Conservation (phyloP, 1,140 invertebrate species). For the Druon quercuslanigerum region DNA sequence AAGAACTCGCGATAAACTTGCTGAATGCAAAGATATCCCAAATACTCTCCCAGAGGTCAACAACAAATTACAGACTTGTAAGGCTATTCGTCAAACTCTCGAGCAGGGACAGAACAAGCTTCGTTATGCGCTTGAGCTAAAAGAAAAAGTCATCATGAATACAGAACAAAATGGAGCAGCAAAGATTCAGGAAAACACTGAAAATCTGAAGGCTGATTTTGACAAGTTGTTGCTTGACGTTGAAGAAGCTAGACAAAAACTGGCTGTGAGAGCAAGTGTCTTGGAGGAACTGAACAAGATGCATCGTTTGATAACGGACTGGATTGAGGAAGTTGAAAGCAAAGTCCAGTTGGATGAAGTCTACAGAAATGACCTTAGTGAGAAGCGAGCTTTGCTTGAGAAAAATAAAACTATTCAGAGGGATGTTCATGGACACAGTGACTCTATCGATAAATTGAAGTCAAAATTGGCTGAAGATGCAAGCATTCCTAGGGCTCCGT, state of each 20-base stretch:
- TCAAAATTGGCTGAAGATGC: slow-evolving; percentile 80
- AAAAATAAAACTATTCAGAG: slow-evolving; percentile 87
- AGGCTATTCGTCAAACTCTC: slow-evolving; percentile 87
- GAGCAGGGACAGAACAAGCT: slow-evolving; percentile 95
- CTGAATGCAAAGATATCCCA: slow-evolving; percentile 85
- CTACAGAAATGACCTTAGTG: slow-evolving; percentile 88
- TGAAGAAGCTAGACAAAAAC: slow-evolving; percentile 84
- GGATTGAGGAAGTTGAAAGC: slow-evolving; percentile 90
- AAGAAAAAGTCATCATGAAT: slow-evolving; percentile 94
- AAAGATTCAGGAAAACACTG: slow-evolving; percentile 93
- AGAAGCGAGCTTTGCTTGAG: slow-evolving; percentile 91
- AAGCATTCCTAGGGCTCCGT: slow-evolving; percentile 81
- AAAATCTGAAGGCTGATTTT: slow-evolving; percentile 90
- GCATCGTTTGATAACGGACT: slow-evolving; percentile 86
- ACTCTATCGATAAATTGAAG: slow-evolving; percentile 85
- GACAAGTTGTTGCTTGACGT: slow-evolving; percentile 89
- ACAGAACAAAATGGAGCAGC: slow-evolving; percentile 90
- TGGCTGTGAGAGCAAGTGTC: slow-evolving; percentile 82
- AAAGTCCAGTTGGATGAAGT: slow-evolving; percentile 85
- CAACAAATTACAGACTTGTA: slow-evolving; percentile 88
- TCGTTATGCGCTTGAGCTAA: slow-evolving; percentile 91
- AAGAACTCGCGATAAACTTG: slow-evolving; percentile 87
- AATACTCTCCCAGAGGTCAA: slow-evolving; percentile 88
- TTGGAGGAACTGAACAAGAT: slow-evolving; percentile 91
- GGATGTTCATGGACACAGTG: slow-evolving; percentile 86